phyloP scores from a whole-genome alignment of 2,888 invertebrate genomes.

The Conomelus anceps region DNA sequence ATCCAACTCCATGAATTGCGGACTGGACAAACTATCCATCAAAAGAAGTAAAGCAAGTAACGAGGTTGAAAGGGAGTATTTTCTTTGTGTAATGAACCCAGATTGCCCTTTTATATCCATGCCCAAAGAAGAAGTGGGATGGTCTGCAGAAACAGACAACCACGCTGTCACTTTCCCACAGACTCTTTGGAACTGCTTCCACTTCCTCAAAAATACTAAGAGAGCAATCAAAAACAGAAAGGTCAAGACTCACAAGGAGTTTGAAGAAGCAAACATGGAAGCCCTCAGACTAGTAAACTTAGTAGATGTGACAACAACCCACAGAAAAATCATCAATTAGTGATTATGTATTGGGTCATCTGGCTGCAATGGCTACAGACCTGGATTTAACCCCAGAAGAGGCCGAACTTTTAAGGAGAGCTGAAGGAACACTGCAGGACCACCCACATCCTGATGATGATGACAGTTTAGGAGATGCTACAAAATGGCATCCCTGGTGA shows the following conservation, averaged over 20 bases:
- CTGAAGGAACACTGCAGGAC: too few species aligned
- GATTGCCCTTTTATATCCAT: background rate
- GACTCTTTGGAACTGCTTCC: background rate
- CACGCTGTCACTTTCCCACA: background rate
- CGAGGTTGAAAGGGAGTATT: background rate
- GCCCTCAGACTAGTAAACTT: too few species aligned
- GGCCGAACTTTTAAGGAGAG: too few species aligned
- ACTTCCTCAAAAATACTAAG: background rate
- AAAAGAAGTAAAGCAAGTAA: background rate
- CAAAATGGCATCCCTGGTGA: too few species aligned
- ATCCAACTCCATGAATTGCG: background rate
- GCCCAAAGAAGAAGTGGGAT: background rate
- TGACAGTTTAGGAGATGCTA: too few species aligned
- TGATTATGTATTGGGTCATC: too few species aligned
- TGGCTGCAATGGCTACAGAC: too few species aligned
- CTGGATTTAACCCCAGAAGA: too few species aligned
- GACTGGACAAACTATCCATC: slow-evolving; percentile 6
- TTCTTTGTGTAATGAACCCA: background rate
- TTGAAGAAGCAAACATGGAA: too few species aligned
- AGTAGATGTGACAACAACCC: too few species aligned
- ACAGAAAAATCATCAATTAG: too few species aligned
- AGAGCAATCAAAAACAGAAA: background rate
- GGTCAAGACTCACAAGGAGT: background rate
- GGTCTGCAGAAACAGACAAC: background rate
- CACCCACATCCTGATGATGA: too few species aligned